Conservation (phyloP, 2,113 vertebrate species). For the Anoplopoma fimbria region DNA sequence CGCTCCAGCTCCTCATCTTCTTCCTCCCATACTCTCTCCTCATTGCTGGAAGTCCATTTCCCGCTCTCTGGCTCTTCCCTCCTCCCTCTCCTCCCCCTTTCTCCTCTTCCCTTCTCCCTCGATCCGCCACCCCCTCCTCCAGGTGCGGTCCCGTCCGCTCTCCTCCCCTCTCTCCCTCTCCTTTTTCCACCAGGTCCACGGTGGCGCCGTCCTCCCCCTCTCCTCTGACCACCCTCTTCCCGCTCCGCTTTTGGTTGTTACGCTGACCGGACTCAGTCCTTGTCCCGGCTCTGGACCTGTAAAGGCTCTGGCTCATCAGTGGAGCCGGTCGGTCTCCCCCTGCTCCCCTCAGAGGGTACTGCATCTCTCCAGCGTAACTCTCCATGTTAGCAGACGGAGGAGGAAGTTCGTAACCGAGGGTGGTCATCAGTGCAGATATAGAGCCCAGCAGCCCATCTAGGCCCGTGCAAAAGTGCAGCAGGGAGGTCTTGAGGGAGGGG, state of each 20-base stretch:
- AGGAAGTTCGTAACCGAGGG: conserved; percentile 89
- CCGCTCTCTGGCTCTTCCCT: conserved; percentile 65
- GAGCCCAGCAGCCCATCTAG: conserved; percentile 93
- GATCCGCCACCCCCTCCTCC: conserved; percentile 46
- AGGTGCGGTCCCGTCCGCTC: conserved; percentile 32
- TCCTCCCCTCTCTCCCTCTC: conserved; percentile 63
- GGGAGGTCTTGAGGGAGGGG: conserved; percentile 90
- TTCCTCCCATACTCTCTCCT: conserved; percentile 1
- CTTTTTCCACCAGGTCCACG: conserved; percentile 43
- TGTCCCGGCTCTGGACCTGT: conserved; percentile 48
- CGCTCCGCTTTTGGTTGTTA: conserved; percentile 47
- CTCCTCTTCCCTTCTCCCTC: conserved; percentile 67
- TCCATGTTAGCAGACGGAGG: conserved; percentile 55
- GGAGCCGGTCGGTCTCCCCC: conserved; percentile 68
- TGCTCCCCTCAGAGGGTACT: conserved; percentile 32
- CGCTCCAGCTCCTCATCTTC: conserved; percentile 52
- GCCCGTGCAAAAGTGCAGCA: conserved; percentile 94
- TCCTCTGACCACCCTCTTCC: conserved; percentile 50
- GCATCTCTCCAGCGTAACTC: conserved; percentile 34
- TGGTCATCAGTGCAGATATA: conserved; percentile 93
- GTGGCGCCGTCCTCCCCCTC: conserved; percentile 58
- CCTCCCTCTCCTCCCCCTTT: conserved; percentile 71
- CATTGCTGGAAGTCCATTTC: conserved; percentile 23
- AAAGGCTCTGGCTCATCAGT: conserved; percentile 71
- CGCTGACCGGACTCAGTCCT: conserved; percentile 47